Evolutionary conservation across 2,888 invertebrate species (phyloP).

Genomic region (Apamea epomidion): DNA sequence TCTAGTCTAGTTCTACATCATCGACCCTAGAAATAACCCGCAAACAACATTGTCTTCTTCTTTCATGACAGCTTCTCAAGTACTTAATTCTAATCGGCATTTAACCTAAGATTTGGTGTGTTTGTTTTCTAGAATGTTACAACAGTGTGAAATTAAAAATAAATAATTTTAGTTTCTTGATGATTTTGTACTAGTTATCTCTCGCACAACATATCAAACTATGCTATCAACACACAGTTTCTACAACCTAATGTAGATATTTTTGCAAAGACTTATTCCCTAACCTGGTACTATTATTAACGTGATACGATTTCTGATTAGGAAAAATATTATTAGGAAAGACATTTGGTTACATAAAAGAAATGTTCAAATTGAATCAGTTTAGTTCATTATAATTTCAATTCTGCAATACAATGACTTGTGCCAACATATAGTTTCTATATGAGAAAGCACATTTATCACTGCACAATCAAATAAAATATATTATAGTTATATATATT

Average conservation of each 20-base stretch:
- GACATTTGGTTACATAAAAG: slow-evolving; percentile 45
- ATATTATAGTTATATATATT: slow-evolving; percentile 82
- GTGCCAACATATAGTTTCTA: slow-evolving; percentile 79
- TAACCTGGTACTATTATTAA: slow-evolving; percentile 76
- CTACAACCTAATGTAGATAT: slow-evolving; percentile 72
- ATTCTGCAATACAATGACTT: slow-evolving; percentile 67
- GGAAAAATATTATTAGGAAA: slow-evolving; percentile 66
- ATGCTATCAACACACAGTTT: slow-evolving; percentile 78
- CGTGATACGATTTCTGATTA: slow-evolving; percentile 80
- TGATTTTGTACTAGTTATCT: slow-evolving; percentile 54
- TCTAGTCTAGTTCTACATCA: slow-evolving; percentile 68
- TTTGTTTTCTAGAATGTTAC: slow-evolving; percentile 36
- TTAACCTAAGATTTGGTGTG: slow-evolving; percentile 49
- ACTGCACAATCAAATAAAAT: slow-evolving; percentile 81
- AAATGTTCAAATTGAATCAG: slow-evolving; percentile 51
- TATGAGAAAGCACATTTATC: slow-evolving; percentile 79
- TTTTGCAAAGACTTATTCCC: slow-evolving; percentile 80
- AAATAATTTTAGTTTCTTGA: slow-evolving; percentile 29
- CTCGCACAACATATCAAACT: slow-evolving; percentile 79
- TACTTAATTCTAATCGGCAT: slow-evolving; percentile 67
- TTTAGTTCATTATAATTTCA: slow-evolving; percentile 54
- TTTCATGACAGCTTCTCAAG: slow-evolving; percentile 64
- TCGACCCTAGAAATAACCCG: slow-evolving; percentile 61
- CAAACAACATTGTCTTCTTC: slow-evolving; percentile 51
- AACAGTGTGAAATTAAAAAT: slow-evolving; percentile 28